These are phyloP conservation scores for Hassar affinis DNA, from an alignment of 2,113 vertebrate species.

Conservation along the genomic window DNA sequence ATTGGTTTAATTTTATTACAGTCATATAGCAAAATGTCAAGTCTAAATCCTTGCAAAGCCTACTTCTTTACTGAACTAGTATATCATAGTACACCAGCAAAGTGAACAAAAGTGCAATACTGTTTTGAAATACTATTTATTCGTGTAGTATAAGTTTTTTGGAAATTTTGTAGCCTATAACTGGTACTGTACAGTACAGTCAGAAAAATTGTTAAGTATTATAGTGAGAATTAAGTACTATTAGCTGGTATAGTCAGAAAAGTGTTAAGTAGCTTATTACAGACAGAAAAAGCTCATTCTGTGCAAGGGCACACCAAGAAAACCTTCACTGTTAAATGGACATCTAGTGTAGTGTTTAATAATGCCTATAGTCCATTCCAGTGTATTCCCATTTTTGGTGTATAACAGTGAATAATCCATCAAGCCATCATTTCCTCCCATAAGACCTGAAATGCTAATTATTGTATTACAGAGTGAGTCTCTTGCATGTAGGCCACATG, in stretches of 20 bases:
- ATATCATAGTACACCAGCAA: not conserved
- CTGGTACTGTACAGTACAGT: not conserved
- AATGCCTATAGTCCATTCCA: constrained; percentile 10
- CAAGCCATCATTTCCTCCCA: constrained; percentile 51
- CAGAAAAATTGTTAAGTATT: not conserved
- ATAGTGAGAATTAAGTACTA: not conserved
- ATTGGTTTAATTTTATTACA: not conserved
- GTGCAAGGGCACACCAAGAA: not conserved
- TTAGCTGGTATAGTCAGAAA: not conserved
- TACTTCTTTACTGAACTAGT: not conserved
- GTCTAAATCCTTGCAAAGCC: not conserved
- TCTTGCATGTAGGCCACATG: constrained; percentile 23
- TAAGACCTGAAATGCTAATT: constrained; percentile 51
- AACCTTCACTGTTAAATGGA: not conserved
- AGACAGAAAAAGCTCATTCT: no score
- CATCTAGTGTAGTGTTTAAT: not conserved
- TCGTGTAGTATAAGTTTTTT: not conserved
- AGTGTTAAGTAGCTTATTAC: not conserved
- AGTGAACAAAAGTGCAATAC: not conserved
- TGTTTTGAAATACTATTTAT: not conserved
- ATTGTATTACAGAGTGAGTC: constrained; percentile 28
- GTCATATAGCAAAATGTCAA: not conserved
- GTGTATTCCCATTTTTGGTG: not conserved
- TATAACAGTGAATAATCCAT: constrained; percentile 18
- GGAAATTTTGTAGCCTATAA: not conserved